These are phyloP conservation scores for Habrosyne pyritoides DNA, from an alignment of 2,888 invertebrate species.

Conservation along the genomic window DNA sequence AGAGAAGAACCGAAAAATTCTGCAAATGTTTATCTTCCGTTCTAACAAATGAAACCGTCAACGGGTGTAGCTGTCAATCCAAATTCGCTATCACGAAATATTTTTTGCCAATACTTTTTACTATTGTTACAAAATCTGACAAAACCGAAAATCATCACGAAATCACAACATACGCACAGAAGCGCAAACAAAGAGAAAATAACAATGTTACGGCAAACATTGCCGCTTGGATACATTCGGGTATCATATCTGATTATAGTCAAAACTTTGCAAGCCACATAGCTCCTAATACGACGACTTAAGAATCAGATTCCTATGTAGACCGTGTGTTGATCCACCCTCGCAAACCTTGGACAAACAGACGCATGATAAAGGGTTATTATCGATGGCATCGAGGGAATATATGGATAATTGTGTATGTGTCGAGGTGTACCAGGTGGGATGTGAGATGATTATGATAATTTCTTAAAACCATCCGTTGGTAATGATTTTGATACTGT, in stretches of 20 bases:
- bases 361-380: slow-evolving; percentile 54
- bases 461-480: slow-evolving; percentile 8
- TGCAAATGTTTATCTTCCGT: slow-evolving; percentile 4
- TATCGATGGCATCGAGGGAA: slow-evolving; percentile 26
- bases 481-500: background rate
- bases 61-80: slow-evolving; percentile 13
- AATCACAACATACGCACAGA: slow-evolving; percentile 37
- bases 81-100: slow-evolving; percentile 9
- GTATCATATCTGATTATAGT: slow-evolving; percentile 24
- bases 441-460: slow-evolving; percentile 35
- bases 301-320: background rate
- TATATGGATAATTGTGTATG: slow-evolving; percentile 27
- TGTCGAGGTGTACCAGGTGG: slow-evolving; percentile 39
- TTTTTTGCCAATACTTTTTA: slow-evolving; percentile 40
- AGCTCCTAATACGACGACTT: background rate
- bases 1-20: background rate
- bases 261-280: slow-evolving; percentile 9
- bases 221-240: slow-evolving; percentile 17
- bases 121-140: slow-evolving; percentile 66
- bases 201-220: slow-evolving; percentile 59
- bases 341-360: slow-evolving; percentile 37
- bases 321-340: slow-evolving; percentile 29
- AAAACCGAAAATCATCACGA: slow-evolving; percentile 60
- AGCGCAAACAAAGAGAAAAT: slow-evolving; percentile 52
- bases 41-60: background rate